Conservation (phyloP, 2,797 vertebrate genomes). For the Onychomys leucogaster region DNA sequence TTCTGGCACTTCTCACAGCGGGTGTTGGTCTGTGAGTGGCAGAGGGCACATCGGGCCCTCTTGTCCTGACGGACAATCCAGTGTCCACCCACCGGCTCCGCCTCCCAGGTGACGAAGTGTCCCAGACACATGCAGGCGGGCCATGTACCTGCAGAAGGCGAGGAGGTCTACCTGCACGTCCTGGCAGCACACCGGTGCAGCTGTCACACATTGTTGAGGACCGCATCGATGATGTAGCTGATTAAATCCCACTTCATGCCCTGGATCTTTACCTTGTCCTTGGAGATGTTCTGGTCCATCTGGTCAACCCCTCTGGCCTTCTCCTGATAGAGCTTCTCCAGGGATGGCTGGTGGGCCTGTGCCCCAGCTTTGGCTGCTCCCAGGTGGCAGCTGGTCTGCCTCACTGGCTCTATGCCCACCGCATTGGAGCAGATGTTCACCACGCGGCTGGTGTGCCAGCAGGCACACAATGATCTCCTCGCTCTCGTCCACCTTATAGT, state of each 20-base stretch:
- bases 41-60: constrained; percentile 73
- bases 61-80: constrained; percentile 77
- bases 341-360: constrained; percentile 23
- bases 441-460: constrained; percentile 35
- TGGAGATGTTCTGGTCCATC: constrained; percentile 74
- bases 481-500: constrained; percentile 63
- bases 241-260: constrained; percentile 74
- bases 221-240: constrained; percentile 41
- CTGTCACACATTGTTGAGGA: constrained; percentile 75
- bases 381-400: neutral
- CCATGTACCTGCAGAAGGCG: constrained; percentile 66
- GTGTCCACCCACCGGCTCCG: constrained; percentile 28
- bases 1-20: constrained; percentile 76
- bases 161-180: constrained; percentile 65
- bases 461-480: constrained; percentile 72
- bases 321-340: constrained; percentile 69
- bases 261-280: constrained; percentile 73
- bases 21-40: constrained; percentile 76
- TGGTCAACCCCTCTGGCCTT: constrained; percentile 58
- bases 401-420: constrained; percentile 28
- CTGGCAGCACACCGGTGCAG: constrained; percentile 58
- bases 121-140: neutral
- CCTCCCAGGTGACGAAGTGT: constrained; percentile 16
- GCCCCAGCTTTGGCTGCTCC: neutral
- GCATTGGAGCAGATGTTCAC: constrained; percentile 69